Evolutionary conservation across 2,888 invertebrate genomes (phyloP).

Genomic region (Mellilla xanthometata): DNA sequence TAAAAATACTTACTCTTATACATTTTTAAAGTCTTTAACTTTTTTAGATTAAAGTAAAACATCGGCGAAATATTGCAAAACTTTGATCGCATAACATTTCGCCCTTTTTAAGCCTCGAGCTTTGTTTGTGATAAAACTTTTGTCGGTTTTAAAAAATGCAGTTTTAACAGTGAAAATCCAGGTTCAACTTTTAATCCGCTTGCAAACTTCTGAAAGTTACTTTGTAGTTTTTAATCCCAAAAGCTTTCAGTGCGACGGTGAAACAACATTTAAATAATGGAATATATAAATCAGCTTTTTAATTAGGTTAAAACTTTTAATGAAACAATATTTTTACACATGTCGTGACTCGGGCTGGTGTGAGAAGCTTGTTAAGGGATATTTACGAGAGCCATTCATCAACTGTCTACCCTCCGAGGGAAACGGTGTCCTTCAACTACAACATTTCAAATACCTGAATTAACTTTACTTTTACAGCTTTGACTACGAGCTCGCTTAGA

Average conservation of each 20-base stretch:
- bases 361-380: slow-evolving; percentile 37
- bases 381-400: slow-evolving; percentile 40
- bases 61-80: neutral
- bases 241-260: slow-evolving; percentile 47
- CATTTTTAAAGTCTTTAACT: too few relatives aligned
- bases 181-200: slow-evolving; percentile 62
- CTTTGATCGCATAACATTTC: slow-evolving; percentile 10
- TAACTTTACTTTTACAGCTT: slow-evolving; percentile 1
- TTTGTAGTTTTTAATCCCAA: slow-evolving; percentile 50
- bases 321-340: slow-evolving; percentile 38
- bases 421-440: slow-evolving; percentile 15
- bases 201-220: slow-evolving; percentile 50
- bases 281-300: slow-evolving; percentile 29
- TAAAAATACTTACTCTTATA: too few relatives aligned
- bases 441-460: slow-evolving; percentile 12
- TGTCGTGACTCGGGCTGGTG: slow-evolving; percentile 37
- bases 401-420: slow-evolving; percentile 25
- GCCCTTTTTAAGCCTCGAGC: slow-evolving; percentile 17
- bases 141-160: slow-evolving; percentile 50
- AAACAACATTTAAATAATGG: slow-evolving; percentile 34
- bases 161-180: slow-evolving; percentile 55
- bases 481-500: neutral
- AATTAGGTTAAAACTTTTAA: slow-evolving; percentile 52
- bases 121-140: slow-evolving; percentile 39
- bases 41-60: neutral